Conservation (phyloP, 2,797 vertebrate genomes). For the Tokudaia tokunoshimensis region DNA sequence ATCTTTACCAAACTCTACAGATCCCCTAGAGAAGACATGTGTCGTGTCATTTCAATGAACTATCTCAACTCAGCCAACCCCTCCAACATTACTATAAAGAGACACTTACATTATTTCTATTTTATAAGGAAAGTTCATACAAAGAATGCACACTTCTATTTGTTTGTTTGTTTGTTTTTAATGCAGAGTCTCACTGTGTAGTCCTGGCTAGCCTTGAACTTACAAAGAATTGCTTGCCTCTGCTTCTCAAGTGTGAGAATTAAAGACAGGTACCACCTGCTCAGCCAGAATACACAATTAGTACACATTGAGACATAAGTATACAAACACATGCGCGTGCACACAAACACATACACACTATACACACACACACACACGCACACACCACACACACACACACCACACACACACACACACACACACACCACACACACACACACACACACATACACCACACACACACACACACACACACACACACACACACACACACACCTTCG, state of each 20-base stretch:
- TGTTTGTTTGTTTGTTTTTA: not conserved
- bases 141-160: not conserved
- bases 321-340: no score
- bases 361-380: not conserved
- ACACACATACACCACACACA: not conserved
- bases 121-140: not conserved
- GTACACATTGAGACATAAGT: not conserved
- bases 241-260: not conserved
- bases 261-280: not conserved
- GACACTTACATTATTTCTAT: not conserved
- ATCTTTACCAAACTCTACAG: not conserved
- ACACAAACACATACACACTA: not conserved
- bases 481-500: not conserved
- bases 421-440: not conserved
- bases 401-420: not conserved
- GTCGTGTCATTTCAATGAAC: not conserved
- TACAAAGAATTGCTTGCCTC: not conserved
- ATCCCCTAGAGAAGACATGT: not conserved
- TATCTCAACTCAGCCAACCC: not conserved
- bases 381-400: not conserved
- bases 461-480: not conserved
- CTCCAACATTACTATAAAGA: not conserved
- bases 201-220: not conserved
- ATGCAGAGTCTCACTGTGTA: not conserved
- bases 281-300: not conserved